Evolutionary conservation across 2,888 invertebrate genomes (phyloP).

Genomic region (Watsonalla cultraria): DNA sequence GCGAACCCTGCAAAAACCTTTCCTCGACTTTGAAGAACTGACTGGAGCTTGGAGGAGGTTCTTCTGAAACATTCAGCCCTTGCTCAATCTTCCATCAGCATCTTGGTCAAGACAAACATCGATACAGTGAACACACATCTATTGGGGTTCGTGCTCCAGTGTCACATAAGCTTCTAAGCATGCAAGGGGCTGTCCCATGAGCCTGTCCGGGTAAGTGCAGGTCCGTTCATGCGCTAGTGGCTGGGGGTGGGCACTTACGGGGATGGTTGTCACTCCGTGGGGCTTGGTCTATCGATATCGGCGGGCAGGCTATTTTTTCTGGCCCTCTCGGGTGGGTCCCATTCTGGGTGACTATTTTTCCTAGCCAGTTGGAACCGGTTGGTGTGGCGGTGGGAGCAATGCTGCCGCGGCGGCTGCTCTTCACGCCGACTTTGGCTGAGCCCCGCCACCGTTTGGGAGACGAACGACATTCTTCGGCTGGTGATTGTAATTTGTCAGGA

Average conservation of each 20-base stretch:
- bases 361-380: conserved; percentile 62
- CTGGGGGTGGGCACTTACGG: conserved; percentile 65
- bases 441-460: conserved; percentile 77
- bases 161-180: conserved; percentile 74
- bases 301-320: conserved; percentile 72
- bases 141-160: conserved; percentile 63
- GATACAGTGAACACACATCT: conserved; percentile 58
- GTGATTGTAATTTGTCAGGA: conserved; percentile 9
- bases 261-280: conserved; percentile 65
- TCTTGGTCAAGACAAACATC: conserved; percentile 34
- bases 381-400: conserved; percentile 71
- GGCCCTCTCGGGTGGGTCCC: conserved; percentile 67
- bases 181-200: conserved; percentile 71
- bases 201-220: conserved; percentile 64
- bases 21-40: too few relatives aligned
- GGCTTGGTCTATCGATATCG: conserved; percentile 58
- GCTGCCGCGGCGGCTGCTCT: conserved; percentile 62
- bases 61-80: background rate
- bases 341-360: conserved; percentile 73
- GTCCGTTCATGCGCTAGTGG: conserved; percentile 71
- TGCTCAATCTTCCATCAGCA: conserved; percentile 9
- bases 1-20: too few relatives aligned
- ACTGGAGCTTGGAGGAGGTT: background rate
- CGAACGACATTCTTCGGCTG: conserved; percentile 64
- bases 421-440: conserved; percentile 68